Evolutionary conservation across 2,113 vertebrate genomes (phyloP).

Genomic region (Malurus elegans): DNA sequence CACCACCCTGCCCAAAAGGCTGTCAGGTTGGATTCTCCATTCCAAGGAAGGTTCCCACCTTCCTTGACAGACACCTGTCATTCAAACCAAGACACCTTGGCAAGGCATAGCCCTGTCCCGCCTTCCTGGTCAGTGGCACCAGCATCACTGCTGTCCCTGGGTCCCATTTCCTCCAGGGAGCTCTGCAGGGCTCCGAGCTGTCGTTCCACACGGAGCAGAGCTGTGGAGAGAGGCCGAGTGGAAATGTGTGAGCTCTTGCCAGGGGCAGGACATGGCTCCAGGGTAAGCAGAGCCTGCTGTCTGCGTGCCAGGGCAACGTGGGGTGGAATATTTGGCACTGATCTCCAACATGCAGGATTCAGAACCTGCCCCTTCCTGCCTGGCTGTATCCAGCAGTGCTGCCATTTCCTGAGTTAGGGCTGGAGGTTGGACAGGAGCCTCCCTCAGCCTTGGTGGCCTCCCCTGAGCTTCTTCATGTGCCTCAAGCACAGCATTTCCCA

Average conservation of each 20-base stretch:
- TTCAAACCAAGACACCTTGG: background rate
- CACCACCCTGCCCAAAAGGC: no score
- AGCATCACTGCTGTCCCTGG: background rate
- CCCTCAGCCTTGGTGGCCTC: background rate
- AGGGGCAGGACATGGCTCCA: background rate
- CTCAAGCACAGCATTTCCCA: background rate
- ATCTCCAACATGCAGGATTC: background rate
- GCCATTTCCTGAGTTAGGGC: background rate
- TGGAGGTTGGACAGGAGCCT: background rate
- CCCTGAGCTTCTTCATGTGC: background rate
- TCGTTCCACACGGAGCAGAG: background rate
- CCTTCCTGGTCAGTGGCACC: background rate
- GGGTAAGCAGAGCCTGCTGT: background rate
- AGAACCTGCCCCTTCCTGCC: background rate
- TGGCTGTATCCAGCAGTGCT: background rate
- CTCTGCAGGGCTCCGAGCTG: background rate
- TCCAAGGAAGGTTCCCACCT: no score
- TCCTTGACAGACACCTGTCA: no score
- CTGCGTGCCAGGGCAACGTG: background rate
- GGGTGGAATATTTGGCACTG: background rate
- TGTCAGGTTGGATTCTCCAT: no score
- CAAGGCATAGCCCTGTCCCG: background rate
- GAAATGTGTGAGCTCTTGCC: background rate
- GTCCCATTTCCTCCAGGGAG: background rate
- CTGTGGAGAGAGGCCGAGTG: background rate